phyloP scores from a whole-genome alignment of 2,888 invertebrate species.

The Thecophora atra region DNA sequence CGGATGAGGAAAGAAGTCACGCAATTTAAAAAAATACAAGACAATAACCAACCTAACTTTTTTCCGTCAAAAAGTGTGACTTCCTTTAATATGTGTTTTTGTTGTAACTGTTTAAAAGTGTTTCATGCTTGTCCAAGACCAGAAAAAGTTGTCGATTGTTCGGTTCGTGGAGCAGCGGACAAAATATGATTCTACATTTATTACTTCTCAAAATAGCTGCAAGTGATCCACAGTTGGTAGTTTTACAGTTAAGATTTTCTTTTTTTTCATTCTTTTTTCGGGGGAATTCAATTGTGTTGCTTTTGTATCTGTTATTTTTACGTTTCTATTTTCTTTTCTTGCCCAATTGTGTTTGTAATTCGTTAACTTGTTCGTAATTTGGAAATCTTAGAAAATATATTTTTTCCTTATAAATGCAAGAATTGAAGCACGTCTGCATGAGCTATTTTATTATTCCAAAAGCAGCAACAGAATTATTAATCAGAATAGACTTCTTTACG shows the following conservation, averaged over 20 bases:
- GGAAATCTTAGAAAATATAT: not conserved
- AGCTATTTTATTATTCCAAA: not conserved
- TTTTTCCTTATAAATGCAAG: slow-evolving; percentile 9
- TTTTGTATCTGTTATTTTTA: not conserved
- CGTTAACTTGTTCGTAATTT: not conserved
- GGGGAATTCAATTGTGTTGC: not conserved
- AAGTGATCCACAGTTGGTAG: not conserved
- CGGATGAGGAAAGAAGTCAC: not conserved
- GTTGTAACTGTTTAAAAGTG: not conserved
- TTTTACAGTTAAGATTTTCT: slow-evolving; percentile 3
- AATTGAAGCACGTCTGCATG: slow-evolving; percentile 20
- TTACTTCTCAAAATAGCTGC: not conserved
- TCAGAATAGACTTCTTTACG: slow-evolving; percentile 29
- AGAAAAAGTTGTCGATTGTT: not conserved
- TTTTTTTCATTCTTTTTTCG: not conserved
- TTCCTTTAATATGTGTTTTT: not conserved
- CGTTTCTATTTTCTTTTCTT: not conserved
- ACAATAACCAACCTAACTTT: not conserved
- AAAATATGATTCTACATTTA: not conserved
- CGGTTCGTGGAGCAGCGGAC: not conserved
- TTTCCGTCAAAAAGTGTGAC: slow-evolving; percentile 13
- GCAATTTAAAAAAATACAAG: not conserved
- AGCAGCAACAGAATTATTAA: slow-evolving; percentile 15
- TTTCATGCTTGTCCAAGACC: slow-evolving; percentile 4
- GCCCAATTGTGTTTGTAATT: not conserved